Conservation (phyloP, 2,888 invertebrate genomes). For the Arrhopalites spinosus region DNA sequence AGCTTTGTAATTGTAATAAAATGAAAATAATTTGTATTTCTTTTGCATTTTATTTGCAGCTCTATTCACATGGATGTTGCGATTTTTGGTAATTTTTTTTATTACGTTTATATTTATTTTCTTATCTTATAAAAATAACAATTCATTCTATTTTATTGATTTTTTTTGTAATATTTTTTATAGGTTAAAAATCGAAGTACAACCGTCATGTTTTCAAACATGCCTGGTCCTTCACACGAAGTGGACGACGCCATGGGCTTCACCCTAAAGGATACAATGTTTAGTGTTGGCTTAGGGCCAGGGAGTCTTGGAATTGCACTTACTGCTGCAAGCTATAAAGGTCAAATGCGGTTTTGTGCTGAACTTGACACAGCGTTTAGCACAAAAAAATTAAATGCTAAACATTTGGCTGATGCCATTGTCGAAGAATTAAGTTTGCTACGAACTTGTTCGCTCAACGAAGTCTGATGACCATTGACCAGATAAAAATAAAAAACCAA, state of each 20-base stretch:
- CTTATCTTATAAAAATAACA: too few relatives aligned
- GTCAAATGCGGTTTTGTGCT: constrained; percentile 22
- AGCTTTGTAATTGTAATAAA: too few relatives aligned
- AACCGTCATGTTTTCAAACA: constrained; percentile 34
- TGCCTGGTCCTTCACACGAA: constrained; percentile 36
- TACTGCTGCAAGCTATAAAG: constrained; percentile 30
- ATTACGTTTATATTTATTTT: too few relatives aligned
- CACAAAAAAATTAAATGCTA: constrained; percentile 16
- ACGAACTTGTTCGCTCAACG: not conserved
- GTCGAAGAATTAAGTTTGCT: constrained; percentile 25
- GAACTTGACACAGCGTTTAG: constrained; percentile 28
- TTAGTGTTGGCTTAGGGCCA: constrained; percentile 32
- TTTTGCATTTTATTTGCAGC: too few relatives aligned
- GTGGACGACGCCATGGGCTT: constrained; percentile 32
- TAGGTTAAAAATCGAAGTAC: constrained; percentile 27
- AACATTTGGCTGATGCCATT: constrained; percentile 10
- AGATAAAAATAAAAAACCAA: too few relatives aligned
- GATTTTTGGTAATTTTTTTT: constrained; percentile 6
- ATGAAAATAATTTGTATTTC: too few relatives aligned
- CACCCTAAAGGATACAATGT: constrained; percentile 32
- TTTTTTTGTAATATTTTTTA: too few relatives aligned
- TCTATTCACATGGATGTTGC: constrained; percentile 32
- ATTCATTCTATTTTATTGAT: too few relatives aligned
- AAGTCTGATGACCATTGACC: not conserved
- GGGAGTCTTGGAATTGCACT: constrained; percentile 32